Evolutionary conservation across 2,888 invertebrate genomes (phyloP).

Genomic region (Keiferia lycopersicella): DNA sequence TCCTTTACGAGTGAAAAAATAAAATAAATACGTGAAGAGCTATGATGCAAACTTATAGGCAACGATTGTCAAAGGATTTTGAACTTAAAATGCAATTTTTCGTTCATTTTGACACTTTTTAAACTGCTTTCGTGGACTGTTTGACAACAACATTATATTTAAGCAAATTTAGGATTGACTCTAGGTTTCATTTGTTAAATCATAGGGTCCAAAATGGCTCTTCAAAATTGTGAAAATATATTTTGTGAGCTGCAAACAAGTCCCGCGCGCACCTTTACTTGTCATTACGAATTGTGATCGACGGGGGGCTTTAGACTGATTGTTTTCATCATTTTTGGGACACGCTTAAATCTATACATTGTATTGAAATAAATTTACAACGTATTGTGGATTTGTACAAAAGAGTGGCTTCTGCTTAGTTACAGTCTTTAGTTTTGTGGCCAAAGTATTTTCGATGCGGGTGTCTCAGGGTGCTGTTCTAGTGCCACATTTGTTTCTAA

Average conservation of each 20-base stretch:
- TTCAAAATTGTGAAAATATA: not conserved
- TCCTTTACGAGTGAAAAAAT: slow-evolving; percentile 72
- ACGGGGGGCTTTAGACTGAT: slow-evolving; percentile 58
- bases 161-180: not conserved
- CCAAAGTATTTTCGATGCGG: slow-evolving; percentile 54
- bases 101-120: slow-evolving; percentile 12
- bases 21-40: slow-evolving; percentile 64
- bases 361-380: slow-evolving; percentile 53
- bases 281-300: slow-evolving; percentile 62
- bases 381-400: slow-evolving; percentile 59
- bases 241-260: slow-evolving; percentile 6
- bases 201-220: not conserved
- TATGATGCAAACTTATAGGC: slow-evolving; percentile 33
- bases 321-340: slow-evolving; percentile 66
- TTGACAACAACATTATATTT: slow-evolving; percentile 29
- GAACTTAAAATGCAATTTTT: slow-evolving; percentile 36
- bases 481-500: slow-evolving; percentile 21
- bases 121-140: slow-evolving; percentile 32
- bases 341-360: slow-evolving; percentile 58
- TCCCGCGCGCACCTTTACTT: slow-evolving; percentile 57
- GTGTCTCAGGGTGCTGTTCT: slow-evolving; percentile 48
- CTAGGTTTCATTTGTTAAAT: not conserved
- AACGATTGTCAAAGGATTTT: slow-evolving; percentile 35
- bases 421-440: slow-evolving; percentile 60
- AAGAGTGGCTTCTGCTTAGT: slow-evolving; percentile 61